phyloP scores from a whole-genome alignment of 2,797 vertebrate genomes.

The Pogonophryne albipinna region DNA sequence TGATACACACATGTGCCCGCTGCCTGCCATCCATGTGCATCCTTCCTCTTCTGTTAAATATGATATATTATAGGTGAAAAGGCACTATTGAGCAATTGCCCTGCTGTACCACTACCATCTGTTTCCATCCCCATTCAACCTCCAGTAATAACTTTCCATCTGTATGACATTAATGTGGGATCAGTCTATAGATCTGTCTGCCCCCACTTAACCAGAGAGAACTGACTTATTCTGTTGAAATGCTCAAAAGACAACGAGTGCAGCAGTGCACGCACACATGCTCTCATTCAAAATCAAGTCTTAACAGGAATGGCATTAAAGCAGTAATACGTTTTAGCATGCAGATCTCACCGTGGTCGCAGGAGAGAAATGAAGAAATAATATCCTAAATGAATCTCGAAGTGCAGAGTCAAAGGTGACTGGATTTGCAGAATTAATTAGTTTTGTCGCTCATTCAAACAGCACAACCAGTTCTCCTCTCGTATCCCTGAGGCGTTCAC shows the following conservation, averaged over 20 bases:
- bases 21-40: not conserved
- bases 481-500: not conserved
- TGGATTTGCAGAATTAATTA: slow-evolving; percentile 12
- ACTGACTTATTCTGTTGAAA: slow-evolving; percentile 45
- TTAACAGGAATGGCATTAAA: slow-evolving; percentile 29
- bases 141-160: slow-evolving; percentile 75
- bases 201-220: slow-evolving; percentile 72
- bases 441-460: not conserved
- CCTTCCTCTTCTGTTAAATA: slow-evolving; percentile 15
- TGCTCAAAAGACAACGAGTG: slow-evolving; percentile 11
- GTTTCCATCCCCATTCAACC: slow-evolving; percentile 55
- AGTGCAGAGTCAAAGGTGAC: slow-evolving; percentile 1
- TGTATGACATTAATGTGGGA: slow-evolving; percentile 67
- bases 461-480: not conserved
- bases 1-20: not conserved
- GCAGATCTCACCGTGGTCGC: slow-evolving; percentile 3
- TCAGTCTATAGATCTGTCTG: slow-evolving; percentile 66
- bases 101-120: slow-evolving; percentile 44
- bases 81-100: slow-evolving; percentile 54
- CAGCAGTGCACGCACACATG: not conserved
- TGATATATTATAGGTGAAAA: slow-evolving; percentile 42
- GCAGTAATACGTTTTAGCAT: slow-evolving; percentile 36
- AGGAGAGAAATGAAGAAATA: slow-evolving; percentile 12
- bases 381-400: slow-evolving; percentile 20
- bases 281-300: slow-evolving; percentile 19